phyloP scores from a whole-genome alignment of 2,797 vertebrate genomes.

The Emydoidea blandingii region DNA sequence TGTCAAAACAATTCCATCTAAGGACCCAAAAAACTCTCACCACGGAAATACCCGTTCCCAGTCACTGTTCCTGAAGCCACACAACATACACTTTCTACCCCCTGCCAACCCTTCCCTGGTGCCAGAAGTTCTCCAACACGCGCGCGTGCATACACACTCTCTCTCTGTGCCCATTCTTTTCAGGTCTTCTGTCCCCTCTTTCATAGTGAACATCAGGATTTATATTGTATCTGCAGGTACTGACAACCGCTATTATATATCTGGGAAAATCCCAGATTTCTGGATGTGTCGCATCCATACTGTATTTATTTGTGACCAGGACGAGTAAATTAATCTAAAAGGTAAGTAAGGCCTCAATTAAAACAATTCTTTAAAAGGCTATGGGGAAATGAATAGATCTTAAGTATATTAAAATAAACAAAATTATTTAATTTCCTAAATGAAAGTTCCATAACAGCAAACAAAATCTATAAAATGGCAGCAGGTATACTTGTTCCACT shows the following conservation, averaged over 20 bases:
- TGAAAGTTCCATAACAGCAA: background rate
- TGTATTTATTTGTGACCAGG: background rate
- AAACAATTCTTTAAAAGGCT: too few relatives aligned
- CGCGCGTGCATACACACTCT: too few relatives aligned
- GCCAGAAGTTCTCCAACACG: too few relatives aligned
- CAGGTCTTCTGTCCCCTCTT: background rate
- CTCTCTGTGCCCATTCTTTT: too few relatives aligned
- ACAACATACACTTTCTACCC: background rate
- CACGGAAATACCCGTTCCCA: background rate
- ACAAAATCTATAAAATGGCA: accelerated
- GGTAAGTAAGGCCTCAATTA: background rate
- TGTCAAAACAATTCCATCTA: background rate
- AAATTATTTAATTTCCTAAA: background rate
- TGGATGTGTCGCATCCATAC: background rate
- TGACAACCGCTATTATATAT: background rate
- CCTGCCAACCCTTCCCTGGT: background rate
- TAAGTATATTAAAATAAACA: background rate
- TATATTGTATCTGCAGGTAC: background rate
- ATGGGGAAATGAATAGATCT: too few relatives aligned
- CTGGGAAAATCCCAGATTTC: background rate
- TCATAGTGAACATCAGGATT: background rate
- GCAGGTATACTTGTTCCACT: background rate
- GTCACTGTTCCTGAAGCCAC: background rate
- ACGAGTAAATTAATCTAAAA: background rate
- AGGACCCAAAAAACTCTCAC: background rate